Evolutionary conservation across 1,140 invertebrate species (phyloP).

Genomic region (Chionoecetes opilio): DNA sequence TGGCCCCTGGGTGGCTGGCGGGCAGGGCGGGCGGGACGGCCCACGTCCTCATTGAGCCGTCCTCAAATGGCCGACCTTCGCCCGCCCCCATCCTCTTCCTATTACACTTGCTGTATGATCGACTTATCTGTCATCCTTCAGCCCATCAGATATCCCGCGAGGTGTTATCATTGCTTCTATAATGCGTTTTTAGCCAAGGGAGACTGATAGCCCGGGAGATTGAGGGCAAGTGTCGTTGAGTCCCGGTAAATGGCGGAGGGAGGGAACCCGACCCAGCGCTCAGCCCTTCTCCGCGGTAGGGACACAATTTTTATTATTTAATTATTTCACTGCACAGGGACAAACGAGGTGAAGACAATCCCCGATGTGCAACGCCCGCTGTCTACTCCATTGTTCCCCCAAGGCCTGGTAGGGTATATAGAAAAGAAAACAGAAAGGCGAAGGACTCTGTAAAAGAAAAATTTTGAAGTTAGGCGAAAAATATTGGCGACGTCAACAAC

Average conservation of each 20-base stretch:
- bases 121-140: neutral
- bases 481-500: slow-evolving; percentile 74
- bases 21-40: slow-evolving; percentile 24
- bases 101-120: slow-evolving; percentile 29
- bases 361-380: slow-evolving; percentile 36
- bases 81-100: slow-evolving; percentile 40
- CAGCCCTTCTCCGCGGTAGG: neutral
- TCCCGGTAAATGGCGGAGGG: slow-evolving; percentile 43
- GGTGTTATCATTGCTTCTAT: neutral
- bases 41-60: slow-evolving; percentile 21
- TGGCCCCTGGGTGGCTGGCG: neutral
- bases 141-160: neutral
- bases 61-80: slow-evolving; percentile 58
- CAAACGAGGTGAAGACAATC: slow-evolving; percentile 57
- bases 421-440: slow-evolving; percentile 71
- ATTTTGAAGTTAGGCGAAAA: slow-evolving; percentile 71
- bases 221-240: neutral
- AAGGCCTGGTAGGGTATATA: slow-evolving; percentile 28
- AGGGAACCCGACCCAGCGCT: neutral
- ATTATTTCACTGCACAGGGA: slow-evolving; percentile 9
- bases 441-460: slow-evolving; percentile 71
- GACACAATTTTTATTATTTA: slow-evolving; percentile 54
- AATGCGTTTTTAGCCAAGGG: neutral
- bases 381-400: slow-evolving; percentile 44
- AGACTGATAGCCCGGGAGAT: neutral